phyloP scores from a whole-genome alignment of 2,888 invertebrate species.

The Acanthoscelides obtectus region DNA sequence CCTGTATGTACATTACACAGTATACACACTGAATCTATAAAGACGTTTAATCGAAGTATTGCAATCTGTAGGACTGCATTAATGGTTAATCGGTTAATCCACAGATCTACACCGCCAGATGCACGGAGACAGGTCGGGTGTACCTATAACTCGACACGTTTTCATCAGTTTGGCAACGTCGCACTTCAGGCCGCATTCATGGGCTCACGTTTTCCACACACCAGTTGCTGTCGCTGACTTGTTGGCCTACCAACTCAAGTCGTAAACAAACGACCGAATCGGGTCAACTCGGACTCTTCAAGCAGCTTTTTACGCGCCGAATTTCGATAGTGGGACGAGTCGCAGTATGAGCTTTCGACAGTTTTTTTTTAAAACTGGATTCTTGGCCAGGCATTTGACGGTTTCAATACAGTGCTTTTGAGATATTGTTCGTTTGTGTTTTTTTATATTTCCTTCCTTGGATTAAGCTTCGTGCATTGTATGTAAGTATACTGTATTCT shows the following conservation, averaged over 20 bases:
- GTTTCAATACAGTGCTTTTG: background rate
- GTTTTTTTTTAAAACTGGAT: background rate
- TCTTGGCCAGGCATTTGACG: background rate
- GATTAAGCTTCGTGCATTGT: background rate
- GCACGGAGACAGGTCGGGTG: no score
- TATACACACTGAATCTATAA: no score
- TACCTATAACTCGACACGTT: background rate
- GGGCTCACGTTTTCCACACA: slow-evolving; percentile 1
- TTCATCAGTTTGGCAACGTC: background rate
- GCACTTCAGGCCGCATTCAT: slow-evolving; percentile 1
- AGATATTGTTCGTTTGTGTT: background rate
- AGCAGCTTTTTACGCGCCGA: background rate
- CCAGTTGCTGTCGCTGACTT: slow-evolving; percentile 3
- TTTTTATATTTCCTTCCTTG: background rate
- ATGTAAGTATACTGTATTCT: background rate
- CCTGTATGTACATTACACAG: no score
- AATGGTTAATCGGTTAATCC: no score
- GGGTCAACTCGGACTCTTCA: background rate
- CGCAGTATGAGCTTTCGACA: background rate
- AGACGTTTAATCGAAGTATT: no score
- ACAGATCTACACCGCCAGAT: no score
- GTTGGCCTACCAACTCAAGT: background rate
- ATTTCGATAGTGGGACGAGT: background rate
- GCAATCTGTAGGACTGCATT: no score
- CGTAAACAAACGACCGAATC: background rate